Evolutionary conservation across 2,888 invertebrate genomes (phyloP), one percentile per base, ranked within the genome.

Genomic region (Heliconius erato): DNA sequence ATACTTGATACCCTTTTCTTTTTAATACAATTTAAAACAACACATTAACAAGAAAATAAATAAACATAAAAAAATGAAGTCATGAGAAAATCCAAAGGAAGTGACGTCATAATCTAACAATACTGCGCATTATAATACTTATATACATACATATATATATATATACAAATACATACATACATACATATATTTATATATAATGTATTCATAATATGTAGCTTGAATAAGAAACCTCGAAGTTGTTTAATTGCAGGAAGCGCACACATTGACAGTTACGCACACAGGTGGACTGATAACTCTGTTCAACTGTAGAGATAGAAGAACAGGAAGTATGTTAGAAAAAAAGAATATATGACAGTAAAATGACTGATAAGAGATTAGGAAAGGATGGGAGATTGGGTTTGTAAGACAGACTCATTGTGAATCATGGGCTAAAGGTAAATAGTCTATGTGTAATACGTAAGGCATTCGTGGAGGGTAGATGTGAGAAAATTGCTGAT

Each of bases 181-280:
- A 76, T 63, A 79, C 16, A 79, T 74, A 82, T 84, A 81, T 82
- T 76, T 74, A 79, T 80, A 84, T 81, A 84, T 82, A 86, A 79
- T 83, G 65, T 83, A 84, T 83, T 82, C 79, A 85, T 82, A 85
- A 82, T 84, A 85, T 83, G 86, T 84, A 83, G 83, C 83, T 82
- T 85, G 83, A 83, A 86, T 86, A 86, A 88, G 88, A 88, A 88
- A 91, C 89, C 89, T 86, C 80, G 81, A 89, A 88, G 90, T 86
- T 83, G 86, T 88, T 89, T 93, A 92, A 93, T 93, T 90, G 87
- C 93, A 93, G 93, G 94, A 93, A 93, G 89, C 87, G 82, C 85
- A 87, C 88, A 84, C 86, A 87, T 85, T 83, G 88, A 87, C 86
- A 84, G 87, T 86, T 81, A 86, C 80, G 82, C 86, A 87, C 85